Base-by-base conservation (phyloP, 2,888 invertebrate species). In the Drosophila meridiana region DNA sequence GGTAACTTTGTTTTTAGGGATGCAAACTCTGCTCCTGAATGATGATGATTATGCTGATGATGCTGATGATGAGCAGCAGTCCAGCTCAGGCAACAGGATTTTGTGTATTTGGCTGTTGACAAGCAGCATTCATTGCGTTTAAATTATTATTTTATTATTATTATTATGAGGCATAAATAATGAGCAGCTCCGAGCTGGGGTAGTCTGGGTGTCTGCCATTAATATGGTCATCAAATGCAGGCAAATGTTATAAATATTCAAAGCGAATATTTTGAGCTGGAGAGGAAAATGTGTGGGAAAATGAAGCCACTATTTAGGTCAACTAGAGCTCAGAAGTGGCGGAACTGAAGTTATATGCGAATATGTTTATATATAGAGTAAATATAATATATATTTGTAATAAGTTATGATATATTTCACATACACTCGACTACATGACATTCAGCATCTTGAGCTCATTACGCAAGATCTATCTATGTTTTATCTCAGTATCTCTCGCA, bases 81-180 rank as follows among this genome's bases (percentile, higher is more conserved):
- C 50, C 48, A 28, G 60, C 63, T 38, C 48, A 62, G 67, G 58
- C 62, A 69, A 40, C 38, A 77, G 73, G 71, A 83, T 70, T 80
- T 70, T 77, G 76, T 77, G 78, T 73, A 74, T 76, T 80, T 69
- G 71, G 70, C 76, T 80, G 81, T 67, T 81, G 87, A 87, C 87
- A 87, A 79, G 83, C 88, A 69, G 83, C 69, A 82, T 87, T 87
- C 87, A 87, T 88, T 83, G 84, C 80, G 69, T 82, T 80, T 88
- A 88, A 88, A 87, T 87, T 88, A 88, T 87, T 77, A 88, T 87
- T 82, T 83, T 83, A 87, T 87, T 86, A 86, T 87, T 76, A 85
- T 83, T 72, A 81, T 83, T 76, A 83, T 85, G 71, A 84, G 76
- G 79, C 79, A 76, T 80, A 77, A 75, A 73, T 76, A 80, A 80